phyloP scores from a whole-genome alignment of 2,113 vertebrate species.

The Ibidorhyncha struthersii region DNA sequence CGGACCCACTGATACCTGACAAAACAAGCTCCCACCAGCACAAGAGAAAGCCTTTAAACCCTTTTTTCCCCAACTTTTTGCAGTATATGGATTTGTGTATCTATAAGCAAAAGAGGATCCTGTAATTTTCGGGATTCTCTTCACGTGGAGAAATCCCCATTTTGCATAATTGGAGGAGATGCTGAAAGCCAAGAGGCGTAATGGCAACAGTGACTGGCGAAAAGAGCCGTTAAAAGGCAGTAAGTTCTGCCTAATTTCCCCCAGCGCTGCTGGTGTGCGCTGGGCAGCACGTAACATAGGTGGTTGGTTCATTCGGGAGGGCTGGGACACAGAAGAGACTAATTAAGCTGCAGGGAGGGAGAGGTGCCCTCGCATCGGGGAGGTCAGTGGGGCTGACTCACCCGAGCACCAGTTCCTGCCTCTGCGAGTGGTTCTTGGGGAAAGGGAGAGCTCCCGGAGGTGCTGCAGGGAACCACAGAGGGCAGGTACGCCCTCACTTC shows the following conservation, averaged over 20 bases:
- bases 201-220: neutral
- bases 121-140: neutral
- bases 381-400: neutral
- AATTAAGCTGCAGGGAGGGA: neutral
- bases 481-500: neutral
- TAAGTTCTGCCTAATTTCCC: neutral
- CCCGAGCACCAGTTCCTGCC: neutral
- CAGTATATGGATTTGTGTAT: neutral
- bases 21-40: neutral
- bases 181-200: neutral
- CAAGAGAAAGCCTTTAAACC: neutral
- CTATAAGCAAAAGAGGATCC: neutral
- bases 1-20: neutral
- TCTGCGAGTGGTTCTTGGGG: neutral
- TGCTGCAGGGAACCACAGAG: neutral
- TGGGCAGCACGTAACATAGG: neutral
- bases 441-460: neutral
- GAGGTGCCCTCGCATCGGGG: neutral
- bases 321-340: neutral
- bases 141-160: neutral
- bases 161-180: neutral
- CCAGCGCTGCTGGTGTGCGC: neutral
- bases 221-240: neutral
- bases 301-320: neutral
- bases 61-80: neutral